Evolutionary conservation across 2,797 vertebrate genomes (phyloP), one percentile per base, ranked within the genome.

Genomic region (Rhodeus uyekii): DNA sequence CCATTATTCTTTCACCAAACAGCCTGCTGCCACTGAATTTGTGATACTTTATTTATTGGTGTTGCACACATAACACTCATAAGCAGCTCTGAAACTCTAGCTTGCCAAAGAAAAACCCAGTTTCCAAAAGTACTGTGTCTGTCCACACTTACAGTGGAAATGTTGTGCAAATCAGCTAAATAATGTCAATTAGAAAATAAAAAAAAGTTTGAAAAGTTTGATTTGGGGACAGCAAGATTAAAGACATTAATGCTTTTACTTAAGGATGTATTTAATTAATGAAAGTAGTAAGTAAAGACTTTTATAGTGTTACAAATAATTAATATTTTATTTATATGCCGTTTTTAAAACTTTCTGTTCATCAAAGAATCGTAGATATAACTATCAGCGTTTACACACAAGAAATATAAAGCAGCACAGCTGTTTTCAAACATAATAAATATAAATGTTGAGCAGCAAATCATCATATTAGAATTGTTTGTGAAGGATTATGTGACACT

Each of bases 1-100:
- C 65, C 80, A 55, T 36, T 73, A 76, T 67, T 46, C 77, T n/a
- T 46, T 44, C 46, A 61, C 22, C 29, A 22, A 46, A 12, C 38
- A 48, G 61, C 32, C 48, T 34, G 1, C 68, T 36, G 22, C 16
- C 8, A 14, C 44, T 16, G 27, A 13, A 10, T 32, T 44, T 48
- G 12, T 24, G 18, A 72, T 36, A 48, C 58, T 64, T 64, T 73
- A n/a, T 27, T 22, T 32, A 64, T 42, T 34, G 44, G 12, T 32
- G 44, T 24, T 42, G 65, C 34, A 81, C 18, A 27, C 18, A 29
- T 39, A 27, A 74, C 69, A n/a, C 32, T 50, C n/a, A 61, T n/a
- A 44, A 48, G 22, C 27, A 24, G 64, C 42, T 60, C n/a, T 60
- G n/a, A 19, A 75, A 60, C 14, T 7, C 8, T 27, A 24, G 32